Conservation (phyloP, 2,797 vertebrate species). For the Tapirus indicus region DNA sequence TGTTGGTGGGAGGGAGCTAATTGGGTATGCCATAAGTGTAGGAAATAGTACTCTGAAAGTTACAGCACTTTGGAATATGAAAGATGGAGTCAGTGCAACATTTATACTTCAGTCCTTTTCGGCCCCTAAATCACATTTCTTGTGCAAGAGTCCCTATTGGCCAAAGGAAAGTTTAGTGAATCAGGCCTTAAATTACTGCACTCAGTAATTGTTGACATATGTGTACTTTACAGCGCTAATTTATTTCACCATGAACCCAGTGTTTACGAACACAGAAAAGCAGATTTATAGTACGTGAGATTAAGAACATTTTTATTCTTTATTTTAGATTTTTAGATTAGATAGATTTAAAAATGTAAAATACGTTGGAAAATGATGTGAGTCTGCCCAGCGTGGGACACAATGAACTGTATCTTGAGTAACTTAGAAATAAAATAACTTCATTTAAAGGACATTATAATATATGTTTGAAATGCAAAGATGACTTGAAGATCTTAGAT, state of each 20-base stretch:
- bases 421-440: constrained; percentile 44
- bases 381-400: not conserved
- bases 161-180: constrained; percentile 84
- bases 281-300: constrained; percentile 80
- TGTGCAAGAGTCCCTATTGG: constrained; percentile 64
- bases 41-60: constrained; percentile 60
- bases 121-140: constrained; percentile 67
- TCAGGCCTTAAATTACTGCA: constrained; percentile 86
- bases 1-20: constrained; percentile 41
- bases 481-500: constrained; percentile 77
- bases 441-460: constrained; percentile 65
- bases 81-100: constrained; percentile 59
- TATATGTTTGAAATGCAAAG: constrained; percentile 73
- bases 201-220: constrained; percentile 89
- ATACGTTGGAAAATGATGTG: not conserved
- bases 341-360: constrained; percentile 46
- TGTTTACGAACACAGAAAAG: constrained; percentile 84
- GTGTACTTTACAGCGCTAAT: constrained; percentile 88
- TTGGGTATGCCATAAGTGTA: not conserved
- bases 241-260: constrained; percentile 88
- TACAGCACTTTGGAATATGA: constrained; percentile 50
- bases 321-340: constrained; percentile 61
- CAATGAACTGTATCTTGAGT: not conserved
- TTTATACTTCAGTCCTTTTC: constrained; percentile 50
- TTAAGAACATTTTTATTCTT: constrained; percentile 75